Evolutionary conservation across 2,113 vertebrate genomes (phyloP).

Genomic region (Castor canadensis): DNA sequence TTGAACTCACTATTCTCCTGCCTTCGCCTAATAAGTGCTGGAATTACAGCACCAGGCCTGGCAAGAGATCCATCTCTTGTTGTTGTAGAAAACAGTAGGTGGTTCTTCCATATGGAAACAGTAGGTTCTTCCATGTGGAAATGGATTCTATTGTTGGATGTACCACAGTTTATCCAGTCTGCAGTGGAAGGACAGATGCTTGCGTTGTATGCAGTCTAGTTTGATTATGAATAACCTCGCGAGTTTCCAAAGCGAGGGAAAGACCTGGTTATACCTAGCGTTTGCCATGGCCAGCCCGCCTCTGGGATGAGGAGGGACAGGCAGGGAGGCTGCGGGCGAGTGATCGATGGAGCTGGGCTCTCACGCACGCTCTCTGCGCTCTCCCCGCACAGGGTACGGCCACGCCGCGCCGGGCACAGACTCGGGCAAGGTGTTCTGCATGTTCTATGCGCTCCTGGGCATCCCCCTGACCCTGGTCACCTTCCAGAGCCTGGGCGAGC

Average conservation of each 20-base stretch:
- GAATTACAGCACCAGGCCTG: no score
- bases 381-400: conserved; percentile 90
- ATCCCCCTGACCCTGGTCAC: conserved; percentile 97
- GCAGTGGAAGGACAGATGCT: no score
- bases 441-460: conserved; percentile 97
- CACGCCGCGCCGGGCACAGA: conserved; percentile 96
- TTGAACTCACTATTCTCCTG: no score
- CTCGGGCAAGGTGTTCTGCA: conserved; percentile 97
- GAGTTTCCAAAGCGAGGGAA: background rate
- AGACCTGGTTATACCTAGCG: background rate
- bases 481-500: conserved; percentile 98
- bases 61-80: background rate
- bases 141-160: background rate
- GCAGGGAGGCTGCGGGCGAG: background rate
- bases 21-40: no score
- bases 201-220: background rate
- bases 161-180: no score
- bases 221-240: no score
- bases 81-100: background rate
- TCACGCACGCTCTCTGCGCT: background rate
- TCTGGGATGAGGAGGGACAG: background rate
- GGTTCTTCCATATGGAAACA: background rate
- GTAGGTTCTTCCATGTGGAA: no score
- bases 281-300: rapidly evolving
- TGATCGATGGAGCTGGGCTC: rapidly evolving